phyloP scores from a whole-genome alignment of 37 sponge, comb jelly and placozoan genomes.

The Aplysina aerophoba region DNA sequence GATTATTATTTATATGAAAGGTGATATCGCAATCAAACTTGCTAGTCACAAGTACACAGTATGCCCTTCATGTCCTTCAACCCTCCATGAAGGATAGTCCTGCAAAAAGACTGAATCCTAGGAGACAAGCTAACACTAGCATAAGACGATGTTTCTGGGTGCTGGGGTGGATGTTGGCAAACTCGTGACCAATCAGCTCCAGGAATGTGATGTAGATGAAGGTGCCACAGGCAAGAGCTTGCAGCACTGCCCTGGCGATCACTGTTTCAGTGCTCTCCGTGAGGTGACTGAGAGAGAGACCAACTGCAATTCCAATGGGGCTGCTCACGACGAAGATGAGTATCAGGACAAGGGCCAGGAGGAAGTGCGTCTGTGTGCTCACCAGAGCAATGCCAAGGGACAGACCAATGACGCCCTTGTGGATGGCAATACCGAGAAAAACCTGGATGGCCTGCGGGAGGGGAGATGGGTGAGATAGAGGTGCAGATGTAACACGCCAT shows the following conservation, averaged over 20 bases:
- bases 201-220: constrained; percentile 41
- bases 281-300: neutral
- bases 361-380: neutral
- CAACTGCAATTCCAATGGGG: constrained; percentile 31
- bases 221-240: constrained; percentile 43
- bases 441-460: constrained; percentile 23
- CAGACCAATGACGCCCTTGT: constrained; percentile 39
- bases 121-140: neutral
- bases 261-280: neutral
- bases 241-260: constrained; percentile 15
- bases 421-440: constrained; percentile 23
- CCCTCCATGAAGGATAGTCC: neutral
- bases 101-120: constrained; percentile 8
- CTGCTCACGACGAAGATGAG: constrained; percentile 15
- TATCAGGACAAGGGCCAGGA: neutral
- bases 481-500: too few species aligned
- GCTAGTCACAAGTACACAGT: too few species aligned
- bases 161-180: neutral
- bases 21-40: too few species aligned
- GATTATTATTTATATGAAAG: too few species aligned
- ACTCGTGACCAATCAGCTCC: constrained; percentile 44
- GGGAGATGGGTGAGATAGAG: too few species aligned
- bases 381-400: constrained; percentile 38
- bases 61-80: too few species aligned
- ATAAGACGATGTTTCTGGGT: neutral